A percentile compares a stretch with the other conserved stretches of the same genome.
These are phyloP conservation scores for Dryococelus australis DNA, from an alignment of 2,888 invertebrate species.

Conservation along the genomic window DNA sequence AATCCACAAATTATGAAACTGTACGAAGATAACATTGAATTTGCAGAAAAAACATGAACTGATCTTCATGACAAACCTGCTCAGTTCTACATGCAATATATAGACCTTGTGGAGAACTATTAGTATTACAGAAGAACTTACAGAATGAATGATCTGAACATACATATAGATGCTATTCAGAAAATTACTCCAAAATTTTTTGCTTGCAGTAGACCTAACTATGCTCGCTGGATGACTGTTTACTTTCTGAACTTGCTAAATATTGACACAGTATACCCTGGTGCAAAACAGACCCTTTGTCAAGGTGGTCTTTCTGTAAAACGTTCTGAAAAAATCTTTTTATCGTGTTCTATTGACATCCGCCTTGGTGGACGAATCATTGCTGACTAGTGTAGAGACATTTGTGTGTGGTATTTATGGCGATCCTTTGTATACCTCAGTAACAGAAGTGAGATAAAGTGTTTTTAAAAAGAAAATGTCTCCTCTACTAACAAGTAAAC, in stretches of 20 bases:
- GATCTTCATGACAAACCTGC: constrained; percentile 17
- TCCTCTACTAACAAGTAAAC: not conserved
- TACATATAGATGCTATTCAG: not conserved
- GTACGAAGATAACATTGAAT: not conserved
- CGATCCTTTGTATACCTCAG: not conserved
- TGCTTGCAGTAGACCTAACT: constrained; percentile 19
- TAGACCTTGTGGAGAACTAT: constrained; percentile 25
- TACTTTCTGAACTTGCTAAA: not conserved
- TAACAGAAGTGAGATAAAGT: not conserved
- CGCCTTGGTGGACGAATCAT: not conserved
- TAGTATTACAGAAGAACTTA: not conserved
- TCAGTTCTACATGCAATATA: constrained; percentile 19
- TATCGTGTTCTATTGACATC: not conserved
- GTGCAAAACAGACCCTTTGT: constrained; percentile 3
- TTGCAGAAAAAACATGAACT: constrained; percentile 1
- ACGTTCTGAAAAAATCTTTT: not conserved
- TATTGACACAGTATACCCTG: constrained; percentile 3
- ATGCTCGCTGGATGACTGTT: constrained; percentile 22
- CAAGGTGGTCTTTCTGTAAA: constrained; percentile 20
- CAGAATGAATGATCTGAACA: constrained; percentile 23
- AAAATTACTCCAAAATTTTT: constrained; percentile 18
- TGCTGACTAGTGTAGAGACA: not conserved
- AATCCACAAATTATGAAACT: not conserved
- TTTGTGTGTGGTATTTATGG: not conserved
- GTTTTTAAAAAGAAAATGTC: not conserved